A percentile compares a stretch with the other conserved stretches of the same genome.
Evolutionary conservation across 2,888 invertebrate species (phyloP).

Genomic region (Habrosyne pyritoides): DNA sequence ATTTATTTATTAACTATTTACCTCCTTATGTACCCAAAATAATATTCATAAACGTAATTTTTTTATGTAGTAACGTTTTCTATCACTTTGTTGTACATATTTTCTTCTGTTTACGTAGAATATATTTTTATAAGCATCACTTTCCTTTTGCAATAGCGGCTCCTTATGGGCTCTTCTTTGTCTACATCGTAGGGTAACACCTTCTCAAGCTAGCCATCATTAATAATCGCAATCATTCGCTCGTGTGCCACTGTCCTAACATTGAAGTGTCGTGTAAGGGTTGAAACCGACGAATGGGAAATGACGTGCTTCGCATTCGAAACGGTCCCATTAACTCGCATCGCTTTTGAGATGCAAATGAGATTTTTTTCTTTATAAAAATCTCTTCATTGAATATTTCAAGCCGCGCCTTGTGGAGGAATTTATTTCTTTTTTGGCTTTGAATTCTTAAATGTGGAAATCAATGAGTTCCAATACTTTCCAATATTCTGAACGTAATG

Average conservation of each 20-base stretch:
- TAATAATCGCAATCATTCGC: slow-evolving; percentile 10
- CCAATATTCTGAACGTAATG: neutral
- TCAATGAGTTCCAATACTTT: slow-evolving; percentile 1
- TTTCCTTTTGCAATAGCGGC: too few relatives aligned
- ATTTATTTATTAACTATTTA: too few relatives aligned
- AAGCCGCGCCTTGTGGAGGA: slow-evolving; percentile 64
- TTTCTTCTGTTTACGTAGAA: too few relatives aligned
- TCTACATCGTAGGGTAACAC: neutral
- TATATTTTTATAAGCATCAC: too few relatives aligned
- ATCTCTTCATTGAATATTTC: slow-evolving; percentile 79
- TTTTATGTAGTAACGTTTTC: too few relatives aligned
- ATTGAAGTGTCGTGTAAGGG: slow-evolving; percentile 67
- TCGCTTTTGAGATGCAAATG: slow-evolving; percentile 81
- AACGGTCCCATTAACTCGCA: slow-evolving; percentile 74
- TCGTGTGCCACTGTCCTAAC: slow-evolving; percentile 30
- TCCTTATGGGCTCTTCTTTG: neutral
- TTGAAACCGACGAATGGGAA: slow-evolving; percentile 65
- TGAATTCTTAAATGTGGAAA: slow-evolving; percentile 50
- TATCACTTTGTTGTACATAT: too few relatives aligned
- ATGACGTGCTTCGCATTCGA: slow-evolving; percentile 73
- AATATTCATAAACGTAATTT: too few relatives aligned
- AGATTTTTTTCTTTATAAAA: slow-evolving; percentile 72
- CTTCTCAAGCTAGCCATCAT: neutral
- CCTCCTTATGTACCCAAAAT: too few relatives aligned
- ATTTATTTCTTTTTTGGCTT: slow-evolving; percentile 63